These are phyloP conservation scores for Sycophila sp. DNA, from an alignment of 1,140 invertebrate species.

Conservation along the genomic window DNA sequence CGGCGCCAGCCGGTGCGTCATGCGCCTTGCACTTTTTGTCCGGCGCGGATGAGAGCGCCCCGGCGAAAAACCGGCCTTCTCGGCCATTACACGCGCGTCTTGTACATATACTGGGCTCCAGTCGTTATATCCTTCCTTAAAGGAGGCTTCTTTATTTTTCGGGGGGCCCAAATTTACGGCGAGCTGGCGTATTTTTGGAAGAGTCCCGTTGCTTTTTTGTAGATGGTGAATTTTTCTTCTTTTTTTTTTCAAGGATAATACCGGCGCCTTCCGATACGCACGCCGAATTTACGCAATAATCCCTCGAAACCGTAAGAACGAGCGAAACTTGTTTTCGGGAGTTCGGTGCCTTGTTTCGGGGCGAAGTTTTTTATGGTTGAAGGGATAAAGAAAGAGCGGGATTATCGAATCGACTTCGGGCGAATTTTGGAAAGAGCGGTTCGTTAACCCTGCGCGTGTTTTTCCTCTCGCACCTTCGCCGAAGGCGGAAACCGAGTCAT, in stretches of 20 bases:
- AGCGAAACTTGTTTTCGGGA: neutral
- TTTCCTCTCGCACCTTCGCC: neutral
- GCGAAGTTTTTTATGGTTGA: neutral
- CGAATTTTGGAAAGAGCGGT: too few species aligned
- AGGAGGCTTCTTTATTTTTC: neutral
- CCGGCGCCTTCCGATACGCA: too few species aligned
- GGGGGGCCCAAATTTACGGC: neutral
- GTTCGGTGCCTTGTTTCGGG: neutral
- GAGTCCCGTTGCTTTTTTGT: neutral
- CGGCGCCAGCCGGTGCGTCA: conserved; percentile 1
- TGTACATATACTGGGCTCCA: too few species aligned
- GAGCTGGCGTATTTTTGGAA: too few species aligned
- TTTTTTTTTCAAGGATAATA: too few species aligned
- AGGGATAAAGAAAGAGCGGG: neutral
- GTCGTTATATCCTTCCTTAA: too few species aligned
- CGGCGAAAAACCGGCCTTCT: neutral
- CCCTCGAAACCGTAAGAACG: neutral
- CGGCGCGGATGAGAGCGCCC: neutral
- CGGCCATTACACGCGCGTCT: too few species aligned
- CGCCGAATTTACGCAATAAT: too few species aligned
- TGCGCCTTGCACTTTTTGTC: conserved; percentile 19
- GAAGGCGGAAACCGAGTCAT: neutral
- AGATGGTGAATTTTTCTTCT: too few species aligned
- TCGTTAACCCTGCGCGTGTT: neutral
- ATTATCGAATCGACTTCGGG: neutral